Base-by-base conservation (phyloP, 2,797 vertebrate species). In the Dallia pectoralis region DNA sequence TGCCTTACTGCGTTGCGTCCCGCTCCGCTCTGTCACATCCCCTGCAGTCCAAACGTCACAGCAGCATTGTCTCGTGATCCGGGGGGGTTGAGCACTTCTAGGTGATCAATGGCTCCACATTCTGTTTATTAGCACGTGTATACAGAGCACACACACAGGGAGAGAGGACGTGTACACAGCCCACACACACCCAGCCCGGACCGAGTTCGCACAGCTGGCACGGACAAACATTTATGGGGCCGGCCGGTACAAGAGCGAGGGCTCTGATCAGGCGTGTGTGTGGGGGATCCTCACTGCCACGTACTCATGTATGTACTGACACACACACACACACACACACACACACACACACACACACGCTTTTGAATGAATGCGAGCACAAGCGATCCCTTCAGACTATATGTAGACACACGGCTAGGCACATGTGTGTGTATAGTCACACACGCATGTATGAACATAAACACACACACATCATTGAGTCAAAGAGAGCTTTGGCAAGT, bases 121-220 rank as follows among this genome's bases (percentile, higher is more conserved):
- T 87, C 74, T 91, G 90, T 93, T 92, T 92, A 91, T 89, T 85
- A 82, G 75, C 68, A 18, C 75, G 81, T 89, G 86, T 92, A 90
- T 91, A 92, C 88, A 91, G 82, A 84, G 80, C 77, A 76, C 77
- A 77, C 77, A 76, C 77, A 77, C 87, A 84, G 86, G 73, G 79
- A 82, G 77, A 74, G 84, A 84, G 25, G 83, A 85, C 77, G 82
- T 91, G 89, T 91, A 90, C 86, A 92, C 79, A 87, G 84, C 85
- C 85, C 84, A 87, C 89, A 85, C 86, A 83, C 84, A 83, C 53
- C 53, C 33, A 79, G 82, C n/a, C n/a, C n/a, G n/a, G n/a, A n/a
- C n/a, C n/a, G 81, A 91, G 82, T 82, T 85, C 87, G 82, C 83
- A 88, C 88, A 89, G 91, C 86, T 91, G 86, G 86, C 81, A 86